Percentiles rank a stretch among this genome's conserved stretches.
These are phyloP conservation scores for Oceanites oceanicus DNA, from an alignment of 2,113 vertebrate species.

Conservation along the genomic window DNA sequence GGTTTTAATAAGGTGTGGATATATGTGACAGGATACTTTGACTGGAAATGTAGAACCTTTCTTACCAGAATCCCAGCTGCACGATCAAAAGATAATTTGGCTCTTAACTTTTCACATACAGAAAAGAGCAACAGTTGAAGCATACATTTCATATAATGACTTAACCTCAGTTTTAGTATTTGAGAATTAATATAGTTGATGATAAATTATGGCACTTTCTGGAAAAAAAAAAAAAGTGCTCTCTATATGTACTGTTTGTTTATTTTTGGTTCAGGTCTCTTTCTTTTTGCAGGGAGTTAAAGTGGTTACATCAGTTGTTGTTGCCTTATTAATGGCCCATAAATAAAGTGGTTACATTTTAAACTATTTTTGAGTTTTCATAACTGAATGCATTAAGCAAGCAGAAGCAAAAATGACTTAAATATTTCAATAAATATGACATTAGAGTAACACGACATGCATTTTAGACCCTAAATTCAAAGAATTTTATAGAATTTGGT, in stretches of 20 bases:
- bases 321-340: not conserved
- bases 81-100: not conserved
- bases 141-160: not conserved
- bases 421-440: not conserved
- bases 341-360: not conserved
- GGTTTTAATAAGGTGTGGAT: not conserved
- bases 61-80: not conserved
- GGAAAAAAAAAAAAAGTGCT: not conserved
- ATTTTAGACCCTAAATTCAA: not conserved
- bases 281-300: not conserved
- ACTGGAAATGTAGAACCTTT: not conserved
- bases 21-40: not conserved
- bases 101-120: not conserved
- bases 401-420: not conserved
- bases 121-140: not conserved
- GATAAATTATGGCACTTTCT: not conserved
- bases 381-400: not conserved
- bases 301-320: not conserved
- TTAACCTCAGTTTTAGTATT: not conserved
- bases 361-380: not conserved
- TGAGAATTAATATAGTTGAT: not conserved
- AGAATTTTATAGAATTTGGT: not conserved
- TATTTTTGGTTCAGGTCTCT: not conserved
- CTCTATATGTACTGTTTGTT: not conserved
- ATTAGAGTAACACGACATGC: not conserved